Conservation (phyloP, 2,113 vertebrate species). For the Tupaia tana region DNA sequence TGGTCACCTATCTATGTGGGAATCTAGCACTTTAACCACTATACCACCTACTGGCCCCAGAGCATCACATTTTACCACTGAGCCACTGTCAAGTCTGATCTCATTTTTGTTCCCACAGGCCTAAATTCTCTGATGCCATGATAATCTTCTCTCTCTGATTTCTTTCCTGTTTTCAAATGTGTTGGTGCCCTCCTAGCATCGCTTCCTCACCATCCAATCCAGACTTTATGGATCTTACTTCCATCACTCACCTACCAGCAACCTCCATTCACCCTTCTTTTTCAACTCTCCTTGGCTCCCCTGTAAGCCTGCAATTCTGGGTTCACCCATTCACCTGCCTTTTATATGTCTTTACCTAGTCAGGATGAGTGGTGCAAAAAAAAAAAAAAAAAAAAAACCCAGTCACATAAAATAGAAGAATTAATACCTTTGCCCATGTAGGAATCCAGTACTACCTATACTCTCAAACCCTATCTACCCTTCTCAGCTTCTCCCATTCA, state of each 20-base stretch:
- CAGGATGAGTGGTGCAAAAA: not conserved
- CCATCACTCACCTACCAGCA: not conserved
- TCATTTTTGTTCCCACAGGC: not conserved
- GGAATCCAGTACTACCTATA: not conserved
- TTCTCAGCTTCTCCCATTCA: not conserved
- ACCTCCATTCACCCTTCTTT: not conserved
- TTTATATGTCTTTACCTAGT: conserved; percentile 5
- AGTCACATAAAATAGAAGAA: not conserved
- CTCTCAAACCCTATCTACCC: not conserved
- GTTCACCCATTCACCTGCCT: not conserved
- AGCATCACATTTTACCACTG: too few relatives aligned
- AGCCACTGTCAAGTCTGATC: not conserved
- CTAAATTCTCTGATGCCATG: not conserved
- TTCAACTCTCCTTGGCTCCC: not conserved
- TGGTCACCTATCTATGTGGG: too few relatives aligned
- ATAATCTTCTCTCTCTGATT: not conserved
- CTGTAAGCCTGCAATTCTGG: not conserved
- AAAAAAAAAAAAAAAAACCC: not conserved
- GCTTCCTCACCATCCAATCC: not conserved
- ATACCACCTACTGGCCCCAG: too few relatives aligned
- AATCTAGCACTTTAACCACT: too few relatives aligned
- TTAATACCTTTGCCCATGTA: not conserved
- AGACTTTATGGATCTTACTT: not conserved
- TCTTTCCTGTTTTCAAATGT: not conserved
- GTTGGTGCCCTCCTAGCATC: not conserved